phyloP scores from a whole-genome alignment of 1,140 invertebrate species.

The Uloborus diversus region DNA sequence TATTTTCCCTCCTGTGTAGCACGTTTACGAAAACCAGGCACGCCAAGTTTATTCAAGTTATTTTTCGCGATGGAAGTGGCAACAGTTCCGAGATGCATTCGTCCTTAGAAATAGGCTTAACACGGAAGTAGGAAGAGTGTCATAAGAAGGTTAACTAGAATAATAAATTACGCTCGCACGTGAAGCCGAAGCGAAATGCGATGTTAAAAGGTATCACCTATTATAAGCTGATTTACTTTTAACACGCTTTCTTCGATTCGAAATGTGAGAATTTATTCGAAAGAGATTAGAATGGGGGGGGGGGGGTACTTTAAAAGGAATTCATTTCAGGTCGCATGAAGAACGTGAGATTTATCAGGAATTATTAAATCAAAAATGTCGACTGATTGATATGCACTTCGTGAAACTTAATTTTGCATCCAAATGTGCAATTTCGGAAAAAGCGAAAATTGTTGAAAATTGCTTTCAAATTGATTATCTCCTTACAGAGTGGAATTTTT shows the following conservation, averaged over 20 bases:
- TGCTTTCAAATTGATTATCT: too few relatives aligned
- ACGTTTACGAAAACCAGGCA: constrained; percentile 29
- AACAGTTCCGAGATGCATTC: constrained; percentile 40
- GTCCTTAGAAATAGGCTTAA: constrained; percentile 31
- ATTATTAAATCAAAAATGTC: too few relatives aligned
- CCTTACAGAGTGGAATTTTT: too few relatives aligned
- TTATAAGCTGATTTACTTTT: background rate
- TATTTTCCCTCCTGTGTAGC: constrained; percentile 18
- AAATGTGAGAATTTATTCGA: background rate
- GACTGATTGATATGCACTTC: too few relatives aligned
- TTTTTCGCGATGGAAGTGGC: constrained; percentile 36
- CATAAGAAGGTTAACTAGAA: constrained; percentile 35
- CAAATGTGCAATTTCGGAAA: too few relatives aligned
- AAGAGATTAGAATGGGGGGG: too few relatives aligned
- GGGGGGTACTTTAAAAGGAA: too few relatives aligned
- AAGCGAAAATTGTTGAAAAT: too few relatives aligned
- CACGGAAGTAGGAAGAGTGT: constrained; percentile 9
- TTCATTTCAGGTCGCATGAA: too few relatives aligned
- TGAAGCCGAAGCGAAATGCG: background rate
- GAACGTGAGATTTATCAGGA: too few relatives aligned
- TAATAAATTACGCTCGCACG: constrained; percentile 22
- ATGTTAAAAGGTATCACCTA: background rate
- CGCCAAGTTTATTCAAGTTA: constrained; percentile 47
- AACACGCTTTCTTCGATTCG: too few relatives aligned
- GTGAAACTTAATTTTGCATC: too few relatives aligned